Conservation (phyloP, 2,888 invertebrate species). For the Aphidoletes aphidimyza region DNA sequence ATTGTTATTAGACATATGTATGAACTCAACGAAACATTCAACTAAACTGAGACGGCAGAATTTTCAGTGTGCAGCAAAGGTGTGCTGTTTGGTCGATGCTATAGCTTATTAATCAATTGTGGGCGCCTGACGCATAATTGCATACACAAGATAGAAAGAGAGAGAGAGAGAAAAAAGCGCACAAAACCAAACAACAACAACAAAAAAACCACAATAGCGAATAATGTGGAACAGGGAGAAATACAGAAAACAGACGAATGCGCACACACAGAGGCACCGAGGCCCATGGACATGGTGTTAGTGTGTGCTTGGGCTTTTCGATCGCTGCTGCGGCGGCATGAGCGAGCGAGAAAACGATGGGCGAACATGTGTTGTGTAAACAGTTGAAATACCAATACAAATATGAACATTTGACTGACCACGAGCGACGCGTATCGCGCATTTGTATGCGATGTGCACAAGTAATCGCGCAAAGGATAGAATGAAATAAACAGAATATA, state of each 20-base stretch:
- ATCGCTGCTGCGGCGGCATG: no score
- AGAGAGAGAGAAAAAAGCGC: not conserved
- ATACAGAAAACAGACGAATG: no score
- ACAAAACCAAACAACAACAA: not conserved
- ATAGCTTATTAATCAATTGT: conserved; percentile 50
- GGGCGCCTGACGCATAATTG: conserved; percentile 22
- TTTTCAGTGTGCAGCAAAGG: conserved; percentile 38
- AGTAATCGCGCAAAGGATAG: not conserved
- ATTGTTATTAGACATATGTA: conserved; percentile 45
- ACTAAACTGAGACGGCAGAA: conserved; percentile 38
- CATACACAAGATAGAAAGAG: conserved; percentile 43
- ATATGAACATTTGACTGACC: not conserved
- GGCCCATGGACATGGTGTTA: not conserved
- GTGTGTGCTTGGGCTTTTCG: conserved; percentile 9
- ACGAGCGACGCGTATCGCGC: not conserved
- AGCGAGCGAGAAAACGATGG: not conserved
- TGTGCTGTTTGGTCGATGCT: conserved; percentile 52
- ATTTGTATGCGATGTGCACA: not conserved
- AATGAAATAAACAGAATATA: conserved; percentile 6
- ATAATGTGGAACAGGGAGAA: no score
- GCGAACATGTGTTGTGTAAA: conserved; percentile 13
- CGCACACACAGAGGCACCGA: not conserved
- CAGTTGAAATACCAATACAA: not conserved
- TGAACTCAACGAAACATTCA: conserved; percentile 53
- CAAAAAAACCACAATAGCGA: no score